Conservation (phyloP, 2,888 invertebrate species). For the Coenonympha arcania region DNA sequence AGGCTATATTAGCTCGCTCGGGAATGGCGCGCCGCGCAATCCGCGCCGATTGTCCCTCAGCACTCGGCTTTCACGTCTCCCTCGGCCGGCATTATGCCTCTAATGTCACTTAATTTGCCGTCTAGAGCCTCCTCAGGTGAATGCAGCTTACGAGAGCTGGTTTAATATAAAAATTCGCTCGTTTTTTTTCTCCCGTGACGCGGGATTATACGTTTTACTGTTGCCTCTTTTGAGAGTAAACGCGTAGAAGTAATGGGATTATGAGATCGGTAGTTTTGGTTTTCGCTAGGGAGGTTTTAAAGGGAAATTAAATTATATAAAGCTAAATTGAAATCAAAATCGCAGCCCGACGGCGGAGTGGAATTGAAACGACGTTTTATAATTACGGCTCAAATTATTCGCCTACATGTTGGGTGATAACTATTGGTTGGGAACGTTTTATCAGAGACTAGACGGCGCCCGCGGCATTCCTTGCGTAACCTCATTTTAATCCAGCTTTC, state of each 20-base stretch:
- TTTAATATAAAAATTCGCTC: conserved; percentile 69
- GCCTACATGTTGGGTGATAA: not conserved
- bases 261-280: conserved; percentile 56
- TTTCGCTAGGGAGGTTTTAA: conserved; percentile 40
- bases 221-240: conserved; percentile 68
- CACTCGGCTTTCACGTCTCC: conserved; percentile 64
- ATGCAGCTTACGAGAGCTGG: conserved; percentile 61
- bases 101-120: conserved; percentile 74
- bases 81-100: conserved; percentile 64
- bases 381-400: conserved; percentile 13
- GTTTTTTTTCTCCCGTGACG: conserved; percentile 49
- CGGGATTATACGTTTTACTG: conserved; percentile 61
- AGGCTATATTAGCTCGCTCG: conserved; percentile 24
- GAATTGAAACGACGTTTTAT: conserved; percentile 13
- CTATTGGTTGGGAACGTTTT: too few relatives aligned
- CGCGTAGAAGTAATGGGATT: conserved; percentile 67
- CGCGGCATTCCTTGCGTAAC: too few relatives aligned
- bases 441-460: too few relatives aligned
- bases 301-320: conserved; percentile 51
- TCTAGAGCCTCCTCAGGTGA: conserved; percentile 70
- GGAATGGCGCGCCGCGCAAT: conserved; percentile 23
- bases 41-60: conserved; percentile 43
- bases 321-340: conserved; percentile 39
- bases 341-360: conserved; percentile 30
- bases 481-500: too few relatives aligned